Evolutionary conservation across 2,888 invertebrate genomes (phyloP).

Genomic region (Cryptosula pallasiana): DNA sequence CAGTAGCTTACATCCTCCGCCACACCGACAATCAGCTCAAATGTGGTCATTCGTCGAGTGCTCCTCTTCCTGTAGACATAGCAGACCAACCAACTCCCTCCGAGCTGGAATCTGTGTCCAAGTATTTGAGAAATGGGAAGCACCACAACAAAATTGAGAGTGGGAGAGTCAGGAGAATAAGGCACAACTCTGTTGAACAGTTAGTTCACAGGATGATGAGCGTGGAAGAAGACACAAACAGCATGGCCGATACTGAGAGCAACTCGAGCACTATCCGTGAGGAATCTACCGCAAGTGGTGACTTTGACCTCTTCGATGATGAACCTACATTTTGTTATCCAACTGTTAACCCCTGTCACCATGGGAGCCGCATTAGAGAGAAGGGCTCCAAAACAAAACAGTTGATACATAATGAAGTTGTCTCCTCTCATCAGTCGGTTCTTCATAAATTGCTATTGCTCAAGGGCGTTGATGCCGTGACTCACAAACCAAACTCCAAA

Average conservation of each 20-base stretch:
- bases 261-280: not conserved
- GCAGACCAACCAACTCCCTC: not conserved
- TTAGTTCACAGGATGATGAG: not conserved
- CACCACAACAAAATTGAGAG: not conserved
- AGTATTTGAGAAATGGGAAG: not conserved
- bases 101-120: not conserved
- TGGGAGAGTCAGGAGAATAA: not conserved
- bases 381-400: not conserved
- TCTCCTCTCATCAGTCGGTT: not conserved
- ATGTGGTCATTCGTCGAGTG: not conserved
- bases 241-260: not conserved
- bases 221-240: not conserved
- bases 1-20: not conserved
- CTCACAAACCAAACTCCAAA: not conserved
- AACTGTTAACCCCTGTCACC: not conserved
- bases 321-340: not conserved
- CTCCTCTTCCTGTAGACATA: not conserved
- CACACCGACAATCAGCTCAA: not conserved
- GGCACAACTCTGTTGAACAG: slow-evolving; percentile 15
- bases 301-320: not conserved
- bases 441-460: not conserved
- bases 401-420: not conserved
- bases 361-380: not conserved
- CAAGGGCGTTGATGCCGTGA: not conserved
- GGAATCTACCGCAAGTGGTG: not conserved